Percentiles rank a stretch among this genome's conserved stretches.
Evolutionary conservation across 2,113 vertebrate genomes (phyloP).

Genomic region (Tetrao urogallus): DNA sequence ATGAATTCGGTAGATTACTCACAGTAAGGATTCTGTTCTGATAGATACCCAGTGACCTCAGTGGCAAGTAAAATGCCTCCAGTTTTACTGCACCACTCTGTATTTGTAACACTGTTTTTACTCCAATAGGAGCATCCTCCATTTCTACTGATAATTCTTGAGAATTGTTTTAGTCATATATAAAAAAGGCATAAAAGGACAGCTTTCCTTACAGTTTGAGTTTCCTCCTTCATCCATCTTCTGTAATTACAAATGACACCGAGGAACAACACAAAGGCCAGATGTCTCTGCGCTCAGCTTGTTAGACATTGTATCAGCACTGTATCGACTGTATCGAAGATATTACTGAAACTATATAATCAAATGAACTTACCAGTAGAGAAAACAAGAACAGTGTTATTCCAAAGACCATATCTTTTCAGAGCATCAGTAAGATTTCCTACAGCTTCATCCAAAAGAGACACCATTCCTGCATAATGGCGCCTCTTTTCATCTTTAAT

Average conservation of each 20-base stretch:
- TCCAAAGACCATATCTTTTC: slow-evolving; percentile 84
- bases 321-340: neutral
- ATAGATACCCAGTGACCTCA: neutral
- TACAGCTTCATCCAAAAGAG: slow-evolving; percentile 94
- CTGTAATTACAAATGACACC: neutral
- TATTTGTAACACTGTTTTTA: neutral
- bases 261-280: neutral
- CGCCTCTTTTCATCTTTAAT: slow-evolving; percentile 84
- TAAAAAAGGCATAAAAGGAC: neutral
- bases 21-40: neutral
- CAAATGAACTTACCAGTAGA: slow-evolving; percentile 87
- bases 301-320: neutral
- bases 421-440: slow-evolving; percentile 90
- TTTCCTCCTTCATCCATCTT: neutral
- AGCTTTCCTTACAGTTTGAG: neutral
- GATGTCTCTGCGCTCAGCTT: slow-evolving; percentile 6
- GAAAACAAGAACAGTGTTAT: slow-evolving; percentile 92
- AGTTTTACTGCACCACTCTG: neutral
- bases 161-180: neutral
- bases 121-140: neutral
- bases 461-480: slow-evolving; percentile 92
- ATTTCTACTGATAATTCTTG: neutral
- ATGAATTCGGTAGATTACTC: neutral
- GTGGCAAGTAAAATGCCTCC: neutral
- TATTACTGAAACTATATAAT: slow-evolving; percentile 9